Percentiles rank a stretch among this genome's conserved stretches.
Evolutionary conservation across 2,113 vertebrate species (phyloP).

Genomic region (Chaenogobius annularis): DNA sequence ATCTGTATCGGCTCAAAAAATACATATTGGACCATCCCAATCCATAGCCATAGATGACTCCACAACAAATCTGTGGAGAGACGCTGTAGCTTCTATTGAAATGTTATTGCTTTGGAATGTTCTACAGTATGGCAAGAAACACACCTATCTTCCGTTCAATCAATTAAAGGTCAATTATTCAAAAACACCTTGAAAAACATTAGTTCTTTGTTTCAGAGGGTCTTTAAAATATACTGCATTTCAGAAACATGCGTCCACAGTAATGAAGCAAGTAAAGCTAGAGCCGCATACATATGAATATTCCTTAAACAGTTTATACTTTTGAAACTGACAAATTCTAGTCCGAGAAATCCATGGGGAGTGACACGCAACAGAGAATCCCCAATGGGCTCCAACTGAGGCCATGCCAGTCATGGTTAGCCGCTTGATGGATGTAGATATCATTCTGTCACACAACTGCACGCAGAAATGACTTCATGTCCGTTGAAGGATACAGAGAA

Average conservation of each 20-base stretch:
- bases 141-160: too few relatives aligned
- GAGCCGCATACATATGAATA: not conserved
- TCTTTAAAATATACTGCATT: too few relatives aligned
- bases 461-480: not conserved
- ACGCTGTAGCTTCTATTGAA: too few relatives aligned
- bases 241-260: not conserved
- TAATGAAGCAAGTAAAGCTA: not conserved
- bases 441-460: not conserved
- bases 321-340: not conserved
- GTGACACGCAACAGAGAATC: slow-evolving; percentile 2
- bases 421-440: not conserved
- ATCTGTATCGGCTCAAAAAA: too few relatives aligned
- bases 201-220: too few relatives aligned
- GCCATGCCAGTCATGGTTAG: slow-evolving; percentile 4
- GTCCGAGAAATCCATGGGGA: not conserved
- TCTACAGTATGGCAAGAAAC: too few relatives aligned
- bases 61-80: too few relatives aligned
- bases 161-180: too few relatives aligned
- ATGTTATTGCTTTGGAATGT: too few relatives aligned
- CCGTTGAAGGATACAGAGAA: not conserved
- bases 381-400: not conserved
- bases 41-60: too few relatives aligned
- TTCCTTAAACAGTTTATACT: not conserved
- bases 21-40: too few relatives aligned
- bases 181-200: too few relatives aligned